These are phyloP conservation scores for Protosalanx chinensis DNA, from an alignment of 2,797 vertebrate genomes.

Conservation along the genomic window DNA sequence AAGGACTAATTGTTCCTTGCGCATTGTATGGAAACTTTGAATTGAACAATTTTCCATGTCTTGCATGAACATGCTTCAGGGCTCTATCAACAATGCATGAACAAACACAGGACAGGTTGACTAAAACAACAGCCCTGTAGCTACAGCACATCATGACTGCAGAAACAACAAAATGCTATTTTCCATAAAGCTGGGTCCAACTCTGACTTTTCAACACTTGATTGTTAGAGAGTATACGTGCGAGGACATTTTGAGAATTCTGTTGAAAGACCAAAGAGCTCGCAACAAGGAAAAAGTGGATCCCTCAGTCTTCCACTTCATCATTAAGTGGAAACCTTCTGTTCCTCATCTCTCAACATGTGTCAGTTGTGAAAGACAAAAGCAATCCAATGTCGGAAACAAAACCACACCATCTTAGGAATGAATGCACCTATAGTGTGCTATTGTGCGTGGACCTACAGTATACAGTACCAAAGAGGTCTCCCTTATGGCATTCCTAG, in stretches of 20 bases:
- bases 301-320: conserved; percentile 28
- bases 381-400: neutral
- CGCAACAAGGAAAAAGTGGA: conserved; percentile 28
- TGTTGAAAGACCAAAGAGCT: conserved; percentile 37
- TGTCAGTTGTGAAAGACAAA: conserved; percentile 20
- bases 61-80: neutral
- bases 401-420: conserved; percentile 48
- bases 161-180: conserved; percentile 52
- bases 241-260: conserved; percentile 43
- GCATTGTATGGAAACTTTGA: conserved; percentile 2
- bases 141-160: neutral
- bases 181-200: conserved; percentile 50
- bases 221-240: conserved; percentile 37
- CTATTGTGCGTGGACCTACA: neutral
- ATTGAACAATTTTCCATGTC: neutral
- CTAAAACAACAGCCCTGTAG: conserved; percentile 3
- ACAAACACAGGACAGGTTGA: conserved; percentile 41
- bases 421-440: conserved; percentile 20
- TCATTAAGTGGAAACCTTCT: conserved; percentile 25
- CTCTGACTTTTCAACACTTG: conserved; percentile 51
- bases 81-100: conserved; percentile 33
- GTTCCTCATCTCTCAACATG: conserved; percentile 56
- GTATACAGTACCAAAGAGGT: neutral
- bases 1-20: neutral
- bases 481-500: neutral